phyloP scores from a whole-genome alignment of 2,888 invertebrate genomes.

The Proisotoma minuta region DNA sequence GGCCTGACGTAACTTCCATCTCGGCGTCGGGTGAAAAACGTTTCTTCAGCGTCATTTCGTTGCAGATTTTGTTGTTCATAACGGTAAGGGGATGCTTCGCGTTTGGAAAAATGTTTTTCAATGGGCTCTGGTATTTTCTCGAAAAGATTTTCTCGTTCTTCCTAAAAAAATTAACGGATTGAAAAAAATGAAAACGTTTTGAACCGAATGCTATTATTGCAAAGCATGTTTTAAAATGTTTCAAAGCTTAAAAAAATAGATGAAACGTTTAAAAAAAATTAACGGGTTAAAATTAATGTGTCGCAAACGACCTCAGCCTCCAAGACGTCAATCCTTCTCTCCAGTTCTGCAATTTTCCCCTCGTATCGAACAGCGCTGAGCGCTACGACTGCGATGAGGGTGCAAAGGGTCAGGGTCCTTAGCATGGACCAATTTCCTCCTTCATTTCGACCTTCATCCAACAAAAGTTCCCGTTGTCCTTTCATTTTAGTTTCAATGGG shows the following conservation, averaged over 20 bases:
- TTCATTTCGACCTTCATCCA: background rate
- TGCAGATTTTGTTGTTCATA: background rate
- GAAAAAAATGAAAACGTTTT: too few relatives aligned
- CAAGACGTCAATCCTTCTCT: background rate
- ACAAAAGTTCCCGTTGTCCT: too few relatives aligned
- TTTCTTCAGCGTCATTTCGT: constrained; percentile 30
- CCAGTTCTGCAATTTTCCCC: background rate
- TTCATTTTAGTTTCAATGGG: too few relatives aligned
- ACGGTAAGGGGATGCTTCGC: background rate
- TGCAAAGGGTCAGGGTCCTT: background rate
- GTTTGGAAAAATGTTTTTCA: background rate
- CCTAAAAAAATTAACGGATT: too few relatives aligned
- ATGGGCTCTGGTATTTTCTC: background rate
- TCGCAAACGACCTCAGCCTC: background rate
- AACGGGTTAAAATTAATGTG: background rate
- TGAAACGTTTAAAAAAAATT: background rate
- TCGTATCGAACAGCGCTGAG: constrained; percentile 2
- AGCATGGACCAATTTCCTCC: background rate
- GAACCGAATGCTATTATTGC: too few relatives aligned
- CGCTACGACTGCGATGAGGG: background rate
- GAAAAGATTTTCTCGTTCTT: too few relatives aligned
- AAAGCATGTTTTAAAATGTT: too few relatives aligned
- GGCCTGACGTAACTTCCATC: constrained; percentile 20
- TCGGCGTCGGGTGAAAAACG: constrained; percentile 19
- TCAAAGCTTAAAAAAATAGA: background rate